Percentiles rank a stretch among this genome's conserved stretches.
Evolutionary conservation across 1,140 invertebrate species (phyloP).

Genomic region (Pseudomyrmex concolor): DNA sequence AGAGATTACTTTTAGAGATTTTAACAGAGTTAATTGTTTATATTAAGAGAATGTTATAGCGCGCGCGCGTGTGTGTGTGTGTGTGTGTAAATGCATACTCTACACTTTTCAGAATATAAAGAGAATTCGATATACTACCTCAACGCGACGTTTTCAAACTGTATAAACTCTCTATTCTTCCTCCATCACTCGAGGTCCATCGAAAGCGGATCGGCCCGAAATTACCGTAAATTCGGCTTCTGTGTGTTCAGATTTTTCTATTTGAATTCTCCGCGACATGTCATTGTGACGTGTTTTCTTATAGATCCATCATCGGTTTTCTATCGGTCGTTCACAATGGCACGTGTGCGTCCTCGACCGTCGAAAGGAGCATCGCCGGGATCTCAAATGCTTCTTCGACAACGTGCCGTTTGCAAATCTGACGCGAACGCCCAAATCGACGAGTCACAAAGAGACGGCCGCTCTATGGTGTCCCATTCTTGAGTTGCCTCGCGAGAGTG

Average conservation of each 20-base stretch:
- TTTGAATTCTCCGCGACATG: slow-evolving; percentile 30
- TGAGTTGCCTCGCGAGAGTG: slow-evolving; percentile 7
- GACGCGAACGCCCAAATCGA: slow-evolving; percentile 40
- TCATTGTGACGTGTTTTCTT: slow-evolving; percentile 52
- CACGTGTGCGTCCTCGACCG: slow-evolving; percentile 59
- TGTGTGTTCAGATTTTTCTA: slow-evolving; percentile 2
- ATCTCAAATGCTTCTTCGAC: slow-evolving; percentile 26
- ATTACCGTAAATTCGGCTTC: slow-evolving; percentile 62
- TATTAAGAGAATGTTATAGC: too few species aligned
- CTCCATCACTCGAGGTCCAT: slow-evolving; percentile 46
- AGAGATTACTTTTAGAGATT: background rate
- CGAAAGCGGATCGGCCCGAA: slow-evolving; percentile 54
- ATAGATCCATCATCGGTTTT: slow-evolving; percentile 45
- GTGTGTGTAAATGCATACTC: background rate
- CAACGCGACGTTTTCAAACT: slow-evolving; percentile 53
- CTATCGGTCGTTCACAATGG: slow-evolving; percentile 68
- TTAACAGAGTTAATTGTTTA: too few species aligned
- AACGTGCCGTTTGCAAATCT: slow-evolving; percentile 67
- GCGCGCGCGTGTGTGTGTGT: too few species aligned
- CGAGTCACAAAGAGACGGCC: slow-evolving; percentile 54
- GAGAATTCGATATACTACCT: slow-evolving; percentile 22
- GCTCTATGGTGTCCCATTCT: slow-evolving; percentile 48
- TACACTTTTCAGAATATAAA: slow-evolving; percentile 8
- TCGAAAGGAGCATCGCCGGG: slow-evolving; percentile 70
- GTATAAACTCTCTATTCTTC: slow-evolving; percentile 52